phyloP scores from a whole-genome alignment of 2,888 invertebrate species.

The Herminia tarsipennalis region DNA sequence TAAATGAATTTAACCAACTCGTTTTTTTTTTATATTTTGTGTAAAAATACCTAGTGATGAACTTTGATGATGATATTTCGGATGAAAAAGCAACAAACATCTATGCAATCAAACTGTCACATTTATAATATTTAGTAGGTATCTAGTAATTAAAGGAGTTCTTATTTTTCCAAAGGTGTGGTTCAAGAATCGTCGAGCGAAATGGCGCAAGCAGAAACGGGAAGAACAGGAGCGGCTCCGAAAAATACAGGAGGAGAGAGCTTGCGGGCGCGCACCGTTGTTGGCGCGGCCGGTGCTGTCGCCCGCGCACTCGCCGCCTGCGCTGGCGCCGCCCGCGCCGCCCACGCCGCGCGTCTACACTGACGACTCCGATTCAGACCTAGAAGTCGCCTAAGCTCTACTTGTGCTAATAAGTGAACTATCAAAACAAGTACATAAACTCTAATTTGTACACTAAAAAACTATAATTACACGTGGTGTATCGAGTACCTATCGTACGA shows the following conservation, averaged over 20 bases:
- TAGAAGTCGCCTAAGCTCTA: constrained; percentile 90
- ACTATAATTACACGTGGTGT: constrained; percentile 14
- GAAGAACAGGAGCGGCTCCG: constrained; percentile 93
- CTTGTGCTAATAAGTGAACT: constrained; percentile 4
- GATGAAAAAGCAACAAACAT: no score
- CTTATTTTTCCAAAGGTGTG: constrained; percentile 90
- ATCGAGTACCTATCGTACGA: constrained; percentile 13
- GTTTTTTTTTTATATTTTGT: no score
- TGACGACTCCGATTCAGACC: constrained; percentile 92
- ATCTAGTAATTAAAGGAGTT: background rate
- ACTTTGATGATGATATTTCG: no score
- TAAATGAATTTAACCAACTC: no score
- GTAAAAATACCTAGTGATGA: no score
- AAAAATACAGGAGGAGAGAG: constrained; percentile 92
- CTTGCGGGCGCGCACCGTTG: constrained; percentile 72
- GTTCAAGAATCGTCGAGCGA: constrained; percentile 98
- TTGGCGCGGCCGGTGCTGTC: constrained; percentile 56
- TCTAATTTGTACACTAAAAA: constrained; percentile 8
- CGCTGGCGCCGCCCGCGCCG: constrained; percentile 57
- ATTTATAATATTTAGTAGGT: no score
- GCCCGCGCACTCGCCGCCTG: constrained; percentile 51
- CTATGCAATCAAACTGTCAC: background rate
- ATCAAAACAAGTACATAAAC: constrained; percentile 3
- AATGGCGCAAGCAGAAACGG: constrained; percentile 98
- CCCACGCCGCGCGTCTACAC: constrained; percentile 79